Percentiles rank a stretch among this genome's conserved stretches.
Conservation (phyloP, 2,113 vertebrate species). For the Macrotis lagotis region DNA sequence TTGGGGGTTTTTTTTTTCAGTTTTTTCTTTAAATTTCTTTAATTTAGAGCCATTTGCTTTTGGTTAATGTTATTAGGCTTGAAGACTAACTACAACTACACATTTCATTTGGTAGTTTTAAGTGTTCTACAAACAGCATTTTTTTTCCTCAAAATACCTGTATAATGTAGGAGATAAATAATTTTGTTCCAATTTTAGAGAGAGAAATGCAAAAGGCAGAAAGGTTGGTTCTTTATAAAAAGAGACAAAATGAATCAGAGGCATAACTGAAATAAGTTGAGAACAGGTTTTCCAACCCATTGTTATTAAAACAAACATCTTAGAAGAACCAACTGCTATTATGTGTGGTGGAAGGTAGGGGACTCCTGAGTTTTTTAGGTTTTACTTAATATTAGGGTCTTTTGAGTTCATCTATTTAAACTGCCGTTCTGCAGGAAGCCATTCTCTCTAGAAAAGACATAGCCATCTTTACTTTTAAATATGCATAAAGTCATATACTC, state of each 20-base stretch:
- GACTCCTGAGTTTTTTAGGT: slow-evolving; percentile 15
- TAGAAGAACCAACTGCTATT: slow-evolving; percentile 30
- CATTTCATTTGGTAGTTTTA: slow-evolving; percentile 55
- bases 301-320: slow-evolving; percentile 12
- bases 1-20: not conserved
- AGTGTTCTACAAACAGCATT: slow-evolving; percentile 60
- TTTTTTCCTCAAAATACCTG: slow-evolving; percentile 62
- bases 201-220: slow-evolving; percentile 17
- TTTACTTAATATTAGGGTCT: slow-evolving; percentile 34
- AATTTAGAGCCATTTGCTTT: not conserved
- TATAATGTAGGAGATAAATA: slow-evolving; percentile 64
- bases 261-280: slow-evolving; percentile 13
- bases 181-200: slow-evolving; percentile 58
- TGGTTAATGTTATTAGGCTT: slow-evolving; percentile 46
- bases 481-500: slow-evolving; percentile 29
- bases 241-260: slow-evolving; percentile 7
- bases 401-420: slow-evolving; percentile 32
- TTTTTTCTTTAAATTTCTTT: slow-evolving; percentile 58
- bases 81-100: slow-evolving; percentile 51
- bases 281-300: not conserved
- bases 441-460: not conserved
- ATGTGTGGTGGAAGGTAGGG: not conserved
- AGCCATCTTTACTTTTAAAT: slow-evolving; percentile 49
- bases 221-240: slow-evolving; percentile 25
- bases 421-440: slow-evolving; percentile 16